Evolutionary conservation across 2,797 vertebrate genomes (phyloP).

Genomic region (Labroides dimidiatus): DNA sequence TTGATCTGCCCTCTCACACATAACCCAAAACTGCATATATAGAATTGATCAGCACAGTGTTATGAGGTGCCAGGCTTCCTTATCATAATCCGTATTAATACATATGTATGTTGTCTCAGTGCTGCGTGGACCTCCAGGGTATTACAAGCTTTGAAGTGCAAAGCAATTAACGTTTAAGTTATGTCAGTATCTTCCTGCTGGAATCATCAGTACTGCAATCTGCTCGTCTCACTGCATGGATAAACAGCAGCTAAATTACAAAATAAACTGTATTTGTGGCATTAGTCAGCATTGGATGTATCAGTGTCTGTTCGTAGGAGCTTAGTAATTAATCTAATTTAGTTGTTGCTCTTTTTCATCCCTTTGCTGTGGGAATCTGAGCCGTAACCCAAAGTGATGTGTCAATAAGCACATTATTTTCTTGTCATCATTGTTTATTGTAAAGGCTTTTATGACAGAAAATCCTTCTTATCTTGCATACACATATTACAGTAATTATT

Average conservation of each 20-base stretch:
- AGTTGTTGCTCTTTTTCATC: background rate
- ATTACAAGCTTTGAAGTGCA: slow-evolving; percentile 77
- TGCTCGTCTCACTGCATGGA: slow-evolving; percentile 17
- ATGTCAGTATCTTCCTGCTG: slow-evolving; percentile 57
- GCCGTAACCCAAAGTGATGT: background rate
- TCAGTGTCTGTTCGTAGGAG: background rate
- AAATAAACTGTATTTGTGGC: slow-evolving; percentile 5
- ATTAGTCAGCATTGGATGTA: slow-evolving; percentile 27
- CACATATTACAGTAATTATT: slow-evolving; percentile 36
- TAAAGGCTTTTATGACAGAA: slow-evolving; percentile 1
- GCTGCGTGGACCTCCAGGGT: slow-evolving; percentile 61
- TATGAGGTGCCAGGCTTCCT: slow-evolving; percentile 56
- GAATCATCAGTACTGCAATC: slow-evolving; percentile 37
- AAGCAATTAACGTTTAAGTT: slow-evolving; percentile 80
- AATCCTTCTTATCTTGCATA: slow-evolving; percentile 4
- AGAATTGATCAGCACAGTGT: slow-evolving; percentile 58
- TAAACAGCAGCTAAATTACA: slow-evolving; percentile 34
- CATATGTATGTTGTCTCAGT: slow-evolving; percentile 62
- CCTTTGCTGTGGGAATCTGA: background rate
- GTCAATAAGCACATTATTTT: background rate
- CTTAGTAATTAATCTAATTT: background rate
- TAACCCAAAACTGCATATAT: slow-evolving; percentile 33
- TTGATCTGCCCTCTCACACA: slow-evolving; percentile 52
- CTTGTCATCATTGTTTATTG: slow-evolving; percentile 7
- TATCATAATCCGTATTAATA: slow-evolving; percentile 72